Conservation (phyloP, 2,888 invertebrate species). For the Physocephala rufipes region DNA sequence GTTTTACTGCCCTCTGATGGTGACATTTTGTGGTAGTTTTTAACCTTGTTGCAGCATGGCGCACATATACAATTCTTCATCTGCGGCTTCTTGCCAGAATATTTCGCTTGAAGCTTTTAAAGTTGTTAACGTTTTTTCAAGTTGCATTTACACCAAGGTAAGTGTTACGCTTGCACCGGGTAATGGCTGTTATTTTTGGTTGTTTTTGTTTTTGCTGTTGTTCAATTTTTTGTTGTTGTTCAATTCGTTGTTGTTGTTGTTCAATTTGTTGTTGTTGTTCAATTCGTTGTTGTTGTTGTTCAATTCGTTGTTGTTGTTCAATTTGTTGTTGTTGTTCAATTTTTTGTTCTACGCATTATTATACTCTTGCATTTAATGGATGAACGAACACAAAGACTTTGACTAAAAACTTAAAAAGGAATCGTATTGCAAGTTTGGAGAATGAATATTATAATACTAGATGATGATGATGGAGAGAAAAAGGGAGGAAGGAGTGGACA, state of each 20-base stretch:
- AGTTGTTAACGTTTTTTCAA: conserved; percentile 1
- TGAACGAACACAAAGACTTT: no score
- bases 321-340: not conserved
- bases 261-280: not conserved
- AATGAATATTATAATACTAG: no score
- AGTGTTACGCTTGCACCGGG: not conserved
- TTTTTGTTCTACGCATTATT: not conserved
- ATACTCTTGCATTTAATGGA: not conserved
- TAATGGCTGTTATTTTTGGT: not conserved
- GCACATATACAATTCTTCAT: not conserved
- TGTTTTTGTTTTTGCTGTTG: not conserved
- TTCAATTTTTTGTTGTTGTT: no score
- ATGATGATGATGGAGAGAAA: no score
- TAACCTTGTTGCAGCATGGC: not conserved
- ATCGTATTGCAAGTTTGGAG: no score
- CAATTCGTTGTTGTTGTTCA: not conserved
- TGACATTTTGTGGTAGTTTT: conserved; percentile 3
- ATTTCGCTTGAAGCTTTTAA: not conserved
- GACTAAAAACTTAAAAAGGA: no score
- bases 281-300: not conserved
- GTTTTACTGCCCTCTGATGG: conserved; percentile 4
- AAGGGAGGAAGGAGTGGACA: no score
- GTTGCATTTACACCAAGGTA: not conserved
- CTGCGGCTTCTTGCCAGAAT: not conserved
- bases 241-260: not conserved